Evolutionary conservation across 2,888 invertebrate genomes (phyloP).

Genomic region (Oscheius sp.): DNA sequence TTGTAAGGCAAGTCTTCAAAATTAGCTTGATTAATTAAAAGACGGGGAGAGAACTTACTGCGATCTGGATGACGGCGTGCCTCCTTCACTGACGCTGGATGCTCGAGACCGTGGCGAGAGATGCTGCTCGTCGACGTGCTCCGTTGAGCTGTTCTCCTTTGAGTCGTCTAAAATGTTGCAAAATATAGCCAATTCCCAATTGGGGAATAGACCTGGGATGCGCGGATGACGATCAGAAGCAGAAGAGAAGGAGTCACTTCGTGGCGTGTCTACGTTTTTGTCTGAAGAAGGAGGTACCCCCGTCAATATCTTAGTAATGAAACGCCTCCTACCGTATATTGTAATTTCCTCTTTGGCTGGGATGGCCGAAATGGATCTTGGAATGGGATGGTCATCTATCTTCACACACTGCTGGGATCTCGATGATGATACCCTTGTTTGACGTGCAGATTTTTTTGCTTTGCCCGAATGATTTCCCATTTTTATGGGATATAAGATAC

Average conservation of each 20-base stretch:
- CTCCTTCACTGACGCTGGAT: conserved; percentile 41
- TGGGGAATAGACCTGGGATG: conserved; percentile 28
- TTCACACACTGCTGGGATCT: conserved; percentile 37
- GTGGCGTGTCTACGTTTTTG: conserved; percentile 33
- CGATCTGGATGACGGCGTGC: conserved; percentile 36
- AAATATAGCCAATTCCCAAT: conserved; percentile 11
- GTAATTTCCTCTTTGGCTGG: conserved; percentile 33
- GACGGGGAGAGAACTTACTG: conserved; percentile 38
- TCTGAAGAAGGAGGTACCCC: conserved; percentile 11
- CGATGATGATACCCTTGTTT: conserved; percentile 29
- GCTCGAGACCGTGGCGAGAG: conserved; percentile 39
- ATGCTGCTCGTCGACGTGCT: conserved; percentile 24
- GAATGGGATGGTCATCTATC: conserved; percentile 43
- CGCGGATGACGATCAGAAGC: conserved; percentile 36
- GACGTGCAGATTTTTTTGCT: conserved; percentile 8
- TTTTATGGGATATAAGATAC: no score
- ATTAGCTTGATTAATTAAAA: not conserved
- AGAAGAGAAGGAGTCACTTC: conserved; percentile 39
- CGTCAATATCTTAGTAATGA: conserved; percentile 8
- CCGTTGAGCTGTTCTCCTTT: conserved; percentile 36
- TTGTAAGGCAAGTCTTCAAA: conserved; percentile 43
- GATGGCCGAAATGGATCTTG: conserved; percentile 49
- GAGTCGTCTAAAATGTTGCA: conserved; percentile 36
- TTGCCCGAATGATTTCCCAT: conserved; percentile 37
- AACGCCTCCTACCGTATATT: conserved; percentile 27